Base-by-base conservation (phyloP, 2,797 vertebrate species). In the Sardinella longiceps region DNA sequence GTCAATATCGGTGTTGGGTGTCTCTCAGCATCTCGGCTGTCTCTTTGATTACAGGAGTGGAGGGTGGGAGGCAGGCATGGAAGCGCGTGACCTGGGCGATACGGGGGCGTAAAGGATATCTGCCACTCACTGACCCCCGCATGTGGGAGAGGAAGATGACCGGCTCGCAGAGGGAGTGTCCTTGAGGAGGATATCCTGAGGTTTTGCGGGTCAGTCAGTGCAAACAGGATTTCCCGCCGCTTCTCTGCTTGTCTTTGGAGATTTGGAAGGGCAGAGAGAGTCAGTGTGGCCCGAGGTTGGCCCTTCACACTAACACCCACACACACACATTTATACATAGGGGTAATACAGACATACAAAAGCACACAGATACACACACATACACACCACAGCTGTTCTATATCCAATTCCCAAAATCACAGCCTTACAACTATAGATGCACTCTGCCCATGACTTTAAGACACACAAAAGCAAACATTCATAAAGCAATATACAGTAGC, bases 151-250 rank as follows among this genome's bases (percentile, higher is more conserved):
- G 70, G 70, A 77, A 77, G 70, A 77, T 18, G 5, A 1, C 15
- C n/a, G 7, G 63, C 14, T 6, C 18, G 33, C 70, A 37, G 43
- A 58, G 81, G 86, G 85, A 66, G 80, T 84, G 91, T 88, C 91
- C 89, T 89, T 85, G 81, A 92, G 87, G 86, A 91, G 93, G 93
- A 95, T 93, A 92, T 95, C 93, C 92, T 80, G 87, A n/a, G 90
- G 92, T 93, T 70, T 77, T 77, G 37, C 20, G 20, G 70, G 37
- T 77, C 70, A 77, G 33, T 77, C 81, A 28, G 12, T 28, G 56
- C 51, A 33, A 80, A 33, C 9, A 33, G 63, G 43, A 37, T 80
- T 83, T 63, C 28, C 66, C 23, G 82, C 82, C 37, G 30, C 20
- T 53, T 77, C 63, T 74, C 25, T 12, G 46, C 46, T 28, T 23